Percentiles rank a stretch among this genome's conserved stretches.
phyloP scores from a whole-genome alignment of 2,888 invertebrate species.

The Cryptocephalus moraei region DNA sequence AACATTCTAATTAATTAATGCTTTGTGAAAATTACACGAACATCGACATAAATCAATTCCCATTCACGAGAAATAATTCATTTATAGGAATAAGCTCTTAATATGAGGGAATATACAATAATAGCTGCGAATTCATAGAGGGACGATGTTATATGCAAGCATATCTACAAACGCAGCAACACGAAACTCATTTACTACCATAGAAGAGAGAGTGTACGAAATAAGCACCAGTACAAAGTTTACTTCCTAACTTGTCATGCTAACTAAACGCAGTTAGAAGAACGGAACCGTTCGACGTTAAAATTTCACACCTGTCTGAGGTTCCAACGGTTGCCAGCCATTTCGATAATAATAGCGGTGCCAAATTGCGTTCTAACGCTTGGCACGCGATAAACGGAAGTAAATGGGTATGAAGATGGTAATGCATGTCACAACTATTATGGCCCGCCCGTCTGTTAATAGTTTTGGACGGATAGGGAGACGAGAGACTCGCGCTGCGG shows the following conservation, averaged over 20 bases:
- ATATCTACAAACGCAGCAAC: too few species aligned
- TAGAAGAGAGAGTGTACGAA: too few species aligned
- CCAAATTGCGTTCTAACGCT: neutral
- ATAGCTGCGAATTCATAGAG: neutral
- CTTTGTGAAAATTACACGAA: neutral
- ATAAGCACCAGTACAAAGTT: too few species aligned
- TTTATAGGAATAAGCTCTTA: constrained; percentile 10
- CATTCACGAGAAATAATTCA: constrained; percentile 2
- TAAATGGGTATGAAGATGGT: neutral
- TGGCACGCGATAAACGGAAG: constrained; percentile 1
- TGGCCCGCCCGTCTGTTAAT: too few species aligned
- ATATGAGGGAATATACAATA: constrained; percentile 7
- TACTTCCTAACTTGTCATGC: too few species aligned
- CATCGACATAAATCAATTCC: constrained; percentile 1
- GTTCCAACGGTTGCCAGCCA: constrained; percentile 1
- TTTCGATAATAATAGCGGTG: constrained; percentile 1
- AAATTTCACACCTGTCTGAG: constrained; percentile 1
- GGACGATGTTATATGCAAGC: too few species aligned
- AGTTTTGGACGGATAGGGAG: too few species aligned
- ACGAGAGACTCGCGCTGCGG: too few species aligned
- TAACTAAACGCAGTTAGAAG: too few species aligned
- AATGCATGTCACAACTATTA: too few species aligned
- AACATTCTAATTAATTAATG: neutral
- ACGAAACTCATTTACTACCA: too few species aligned
- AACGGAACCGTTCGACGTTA: too few species aligned